phyloP scores from a whole-genome alignment of 2,797 vertebrate genomes.

The Ctenosaura bakeri region DNA sequence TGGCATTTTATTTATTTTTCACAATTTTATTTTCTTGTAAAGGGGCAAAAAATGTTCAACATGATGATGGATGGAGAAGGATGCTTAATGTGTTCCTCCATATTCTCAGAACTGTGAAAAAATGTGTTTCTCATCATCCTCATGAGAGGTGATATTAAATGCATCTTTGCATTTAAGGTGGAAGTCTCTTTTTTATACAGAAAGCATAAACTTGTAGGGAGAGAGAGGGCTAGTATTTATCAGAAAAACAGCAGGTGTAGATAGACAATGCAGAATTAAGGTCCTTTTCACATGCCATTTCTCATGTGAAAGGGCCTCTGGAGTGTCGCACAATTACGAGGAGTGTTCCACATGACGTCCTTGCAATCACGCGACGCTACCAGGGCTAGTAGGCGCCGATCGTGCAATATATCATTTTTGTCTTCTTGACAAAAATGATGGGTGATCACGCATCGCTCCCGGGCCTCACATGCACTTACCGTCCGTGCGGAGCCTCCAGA shows the following conservation, averaged over 20 bases:
- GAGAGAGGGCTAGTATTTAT: background rate
- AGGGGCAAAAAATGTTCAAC: background rate
- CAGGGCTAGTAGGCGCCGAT: no score
- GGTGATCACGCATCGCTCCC: no score
- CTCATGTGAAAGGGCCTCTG: no score
- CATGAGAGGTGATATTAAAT: background rate
- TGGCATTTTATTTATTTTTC: background rate
- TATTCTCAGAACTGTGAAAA: no score
- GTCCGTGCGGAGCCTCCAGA: no score
- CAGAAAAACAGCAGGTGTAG: background rate
- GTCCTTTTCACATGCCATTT: no score
- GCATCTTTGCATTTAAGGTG: background rate
- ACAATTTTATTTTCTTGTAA: background rate
- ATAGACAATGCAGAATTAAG: background rate
- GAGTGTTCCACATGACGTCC: no score
- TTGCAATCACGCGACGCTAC: no score
- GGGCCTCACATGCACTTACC: no score
- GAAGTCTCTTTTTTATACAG: background rate
- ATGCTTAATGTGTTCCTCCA: background rate
- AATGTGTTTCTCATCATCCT: background rate
- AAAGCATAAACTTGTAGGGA: background rate
- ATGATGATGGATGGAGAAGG: background rate
- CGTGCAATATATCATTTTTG: no score
- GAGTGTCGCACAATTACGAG: no score
- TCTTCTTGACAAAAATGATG: no score